These are phyloP conservation scores for Chamaetylas fuelleborni DNA, from an alignment of 2,113 vertebrate genomes.

Conservation along the genomic window DNA sequence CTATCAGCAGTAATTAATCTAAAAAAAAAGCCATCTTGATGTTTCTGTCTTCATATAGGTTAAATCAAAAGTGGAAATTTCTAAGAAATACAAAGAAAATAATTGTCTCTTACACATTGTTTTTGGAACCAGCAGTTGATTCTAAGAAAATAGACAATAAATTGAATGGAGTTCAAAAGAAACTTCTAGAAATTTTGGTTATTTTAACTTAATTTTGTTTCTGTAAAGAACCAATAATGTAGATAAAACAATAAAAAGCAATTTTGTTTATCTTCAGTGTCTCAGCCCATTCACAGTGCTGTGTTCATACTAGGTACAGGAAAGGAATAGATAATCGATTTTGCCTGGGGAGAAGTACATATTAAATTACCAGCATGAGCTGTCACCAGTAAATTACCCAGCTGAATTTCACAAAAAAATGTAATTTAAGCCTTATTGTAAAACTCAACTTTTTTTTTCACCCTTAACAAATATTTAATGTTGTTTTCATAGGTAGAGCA, in stretches of 20 bases:
- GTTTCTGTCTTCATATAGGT: neutral
- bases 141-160: neutral
- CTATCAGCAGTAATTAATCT: neutral
- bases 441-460: neutral
- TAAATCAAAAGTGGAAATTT: neutral
- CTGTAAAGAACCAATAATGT: neutral
- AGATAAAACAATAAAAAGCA: neutral
- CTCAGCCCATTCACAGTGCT: neutral
- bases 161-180: neutral
- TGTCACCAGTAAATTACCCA: neutral
- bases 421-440: neutral
- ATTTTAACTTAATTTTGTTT: neutral
- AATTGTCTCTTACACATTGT: neutral
- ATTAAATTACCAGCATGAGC: neutral
- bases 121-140: neutral
- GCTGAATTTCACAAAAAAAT: neutral
- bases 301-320: neutral
- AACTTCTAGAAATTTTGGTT: neutral
- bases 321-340: neutral
- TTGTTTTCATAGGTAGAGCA: slow-evolving; percentile 86
- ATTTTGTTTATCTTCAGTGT: neutral
- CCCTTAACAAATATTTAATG: neutral
- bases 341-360: neutral
- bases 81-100: neutral
- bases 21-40: neutral